Conservation (phyloP, 2,113 vertebrate species). For the Neolamprologus kungweensis region DNA sequence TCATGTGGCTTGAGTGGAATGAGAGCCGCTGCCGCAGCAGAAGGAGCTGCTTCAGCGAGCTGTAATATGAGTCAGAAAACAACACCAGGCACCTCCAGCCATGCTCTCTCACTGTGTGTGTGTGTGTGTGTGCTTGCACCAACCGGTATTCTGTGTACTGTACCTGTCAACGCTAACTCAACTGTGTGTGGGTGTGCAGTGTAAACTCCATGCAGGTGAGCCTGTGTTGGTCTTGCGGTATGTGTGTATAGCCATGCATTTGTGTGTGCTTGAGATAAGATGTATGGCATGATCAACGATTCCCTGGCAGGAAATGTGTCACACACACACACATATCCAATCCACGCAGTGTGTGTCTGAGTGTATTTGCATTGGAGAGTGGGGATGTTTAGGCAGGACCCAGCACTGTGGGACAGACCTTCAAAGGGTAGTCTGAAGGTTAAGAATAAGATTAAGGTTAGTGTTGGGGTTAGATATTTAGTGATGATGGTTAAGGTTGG, state of each 20-base stretch:
- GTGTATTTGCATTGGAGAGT: background rate
- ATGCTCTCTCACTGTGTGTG: background rate
- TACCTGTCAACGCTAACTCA: background rate
- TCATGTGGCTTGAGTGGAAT: slow-evolving; percentile 68
- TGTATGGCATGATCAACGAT: background rate
- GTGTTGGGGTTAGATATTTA: background rate
- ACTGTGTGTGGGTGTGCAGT: background rate
- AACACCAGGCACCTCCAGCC: slow-evolving; percentile 48
- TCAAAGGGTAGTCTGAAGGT: background rate
- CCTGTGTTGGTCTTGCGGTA: background rate
- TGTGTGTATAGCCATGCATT: background rate
- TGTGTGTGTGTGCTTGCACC: background rate
- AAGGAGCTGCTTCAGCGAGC: slow-evolving; percentile 30
- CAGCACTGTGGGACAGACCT: background rate
- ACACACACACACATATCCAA: background rate
- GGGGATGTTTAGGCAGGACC: background rate
- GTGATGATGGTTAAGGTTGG: background rate
- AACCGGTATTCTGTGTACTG: background rate
- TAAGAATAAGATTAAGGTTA: background rate
- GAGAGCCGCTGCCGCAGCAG: slow-evolving; percentile 40
- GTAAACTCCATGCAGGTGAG: background rate
- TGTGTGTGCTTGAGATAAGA: background rate
- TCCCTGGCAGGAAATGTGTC: background rate
- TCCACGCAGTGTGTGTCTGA: background rate
- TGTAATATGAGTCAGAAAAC: slow-evolving; percentile 48